phyloP scores from a whole-genome alignment of 2,888 invertebrate genomes.

The Dynastes tityus region DNA sequence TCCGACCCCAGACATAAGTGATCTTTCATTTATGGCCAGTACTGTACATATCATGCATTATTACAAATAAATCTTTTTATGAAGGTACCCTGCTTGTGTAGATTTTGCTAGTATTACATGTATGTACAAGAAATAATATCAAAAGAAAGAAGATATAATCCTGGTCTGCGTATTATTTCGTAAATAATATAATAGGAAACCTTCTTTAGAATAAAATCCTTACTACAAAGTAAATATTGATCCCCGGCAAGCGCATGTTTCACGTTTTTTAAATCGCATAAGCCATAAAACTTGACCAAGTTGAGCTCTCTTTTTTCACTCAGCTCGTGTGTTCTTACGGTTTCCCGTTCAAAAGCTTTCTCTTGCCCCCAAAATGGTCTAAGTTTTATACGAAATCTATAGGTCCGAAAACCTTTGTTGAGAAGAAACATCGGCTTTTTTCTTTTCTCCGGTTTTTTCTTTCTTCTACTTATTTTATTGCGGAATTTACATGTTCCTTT shows the following conservation, averaged over 20 bases:
- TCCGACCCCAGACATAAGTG: no score
- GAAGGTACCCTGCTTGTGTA: no score
- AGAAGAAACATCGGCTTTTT: conserved; percentile 22
- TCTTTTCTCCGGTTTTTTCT: background rate
- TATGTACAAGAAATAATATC: no score
- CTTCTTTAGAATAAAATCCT: background rate
- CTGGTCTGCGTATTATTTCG: background rate
- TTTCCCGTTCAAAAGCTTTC: conserved; percentile 53
- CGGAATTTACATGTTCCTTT: conserved; percentile 51
- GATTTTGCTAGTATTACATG: no score
- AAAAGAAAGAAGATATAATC: background rate
- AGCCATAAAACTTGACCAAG: conserved; percentile 53
- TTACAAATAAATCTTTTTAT: no score
- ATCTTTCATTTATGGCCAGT: no score
- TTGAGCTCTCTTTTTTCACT: conserved; percentile 50
- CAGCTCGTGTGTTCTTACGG: conserved; percentile 22
- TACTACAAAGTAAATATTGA: conserved; percentile 21
- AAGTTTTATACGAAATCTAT: conserved; percentile 53
- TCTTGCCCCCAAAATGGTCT: conserved; percentile 37
- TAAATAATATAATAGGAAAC: background rate
- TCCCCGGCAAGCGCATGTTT: conserved; percentile 18
- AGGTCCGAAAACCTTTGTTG: conserved; percentile 24
- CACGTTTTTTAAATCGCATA: conserved; percentile 52
- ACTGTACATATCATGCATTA: no score
- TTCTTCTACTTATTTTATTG: conserved; percentile 46